Percentiles rank a stretch among this genome's conserved stretches.
phyloP scores from a whole-genome alignment of 2,888 invertebrate genomes.

The Drosophila neoperkinsi region DNA sequence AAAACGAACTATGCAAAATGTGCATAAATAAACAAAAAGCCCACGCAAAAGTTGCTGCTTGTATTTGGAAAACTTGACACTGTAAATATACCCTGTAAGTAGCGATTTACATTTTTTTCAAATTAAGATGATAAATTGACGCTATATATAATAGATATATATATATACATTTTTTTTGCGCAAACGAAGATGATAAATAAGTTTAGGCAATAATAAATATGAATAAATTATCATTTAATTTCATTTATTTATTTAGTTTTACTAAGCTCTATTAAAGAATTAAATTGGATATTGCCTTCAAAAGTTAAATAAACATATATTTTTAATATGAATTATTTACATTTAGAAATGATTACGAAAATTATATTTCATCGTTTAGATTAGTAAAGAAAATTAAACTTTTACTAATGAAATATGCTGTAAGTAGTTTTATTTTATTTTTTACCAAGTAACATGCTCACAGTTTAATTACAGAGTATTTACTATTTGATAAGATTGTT shows the following conservation, averaged over 20 bases:
- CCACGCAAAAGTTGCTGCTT: slow-evolving; percentile 14
- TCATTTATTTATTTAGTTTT: background rate
- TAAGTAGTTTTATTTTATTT: background rate
- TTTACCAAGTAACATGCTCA: too few relatives aligned
- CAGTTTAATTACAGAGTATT: slow-evolving; percentile 6
- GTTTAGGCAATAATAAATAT: background rate
- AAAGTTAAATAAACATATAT: background rate
- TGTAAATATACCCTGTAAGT: background rate
- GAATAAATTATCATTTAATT: background rate
- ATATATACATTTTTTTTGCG: background rate
- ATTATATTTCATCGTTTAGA: background rate
- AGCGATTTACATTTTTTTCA: too few relatives aligned
- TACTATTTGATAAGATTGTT: background rate
- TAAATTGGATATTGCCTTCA: background rate
- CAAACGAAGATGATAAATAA: background rate
- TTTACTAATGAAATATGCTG: background rate
- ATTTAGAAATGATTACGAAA: background rate
- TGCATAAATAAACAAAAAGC: slow-evolving; percentile 49
- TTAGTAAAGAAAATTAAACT: background rate
- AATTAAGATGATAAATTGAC: too few relatives aligned
- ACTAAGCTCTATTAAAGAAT: background rate
- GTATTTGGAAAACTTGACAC: too few relatives aligned
- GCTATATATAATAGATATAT: too few relatives aligned
- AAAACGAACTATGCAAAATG: slow-evolving; percentile 38
- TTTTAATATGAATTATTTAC: background rate